phyloP scores from a whole-genome alignment of 1,140 invertebrate species.

The Ladona fulva region DNA sequence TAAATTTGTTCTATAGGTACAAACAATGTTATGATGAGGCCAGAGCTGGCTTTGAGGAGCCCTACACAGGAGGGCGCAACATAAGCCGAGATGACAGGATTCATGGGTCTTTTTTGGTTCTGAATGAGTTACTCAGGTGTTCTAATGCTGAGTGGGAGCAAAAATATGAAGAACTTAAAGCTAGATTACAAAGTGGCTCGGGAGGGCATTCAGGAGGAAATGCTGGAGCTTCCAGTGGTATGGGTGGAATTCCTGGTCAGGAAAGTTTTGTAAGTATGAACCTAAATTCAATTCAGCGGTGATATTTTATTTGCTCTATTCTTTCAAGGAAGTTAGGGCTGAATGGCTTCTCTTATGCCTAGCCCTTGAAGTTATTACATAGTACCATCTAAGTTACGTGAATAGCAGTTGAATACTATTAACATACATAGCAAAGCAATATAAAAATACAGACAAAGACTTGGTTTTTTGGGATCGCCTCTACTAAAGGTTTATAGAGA shows the following conservation, averaged over 20 bases:
- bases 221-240: neutral
- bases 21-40: constrained; percentile 88
- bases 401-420: too few species aligned
- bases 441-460: too few species aligned
- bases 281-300: too few species aligned
- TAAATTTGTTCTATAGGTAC: constrained; percentile 35
- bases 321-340: too few species aligned
- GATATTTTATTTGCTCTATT: too few species aligned
- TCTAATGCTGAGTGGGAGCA: constrained; percentile 84
- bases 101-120: constrained; percentile 85
- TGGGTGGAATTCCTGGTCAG: neutral
- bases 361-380: too few species aligned
- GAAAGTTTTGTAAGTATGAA: neutral
- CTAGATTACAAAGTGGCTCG: neutral
- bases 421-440: too few species aligned
- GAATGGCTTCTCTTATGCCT: too few species aligned
- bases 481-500: too few species aligned
- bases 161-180: constrained; percentile 56
- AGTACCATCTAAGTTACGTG: too few species aligned
- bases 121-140: constrained; percentile 90
- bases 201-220: neutral
- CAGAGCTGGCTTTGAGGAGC: constrained; percentile 65
- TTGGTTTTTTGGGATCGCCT: too few species aligned
- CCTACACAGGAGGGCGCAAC: constrained; percentile 59
- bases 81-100: constrained; percentile 80